Base-by-base conservation (phyloP, 1,140 invertebrate species). In the Ruditapes philippinarum region DNA sequence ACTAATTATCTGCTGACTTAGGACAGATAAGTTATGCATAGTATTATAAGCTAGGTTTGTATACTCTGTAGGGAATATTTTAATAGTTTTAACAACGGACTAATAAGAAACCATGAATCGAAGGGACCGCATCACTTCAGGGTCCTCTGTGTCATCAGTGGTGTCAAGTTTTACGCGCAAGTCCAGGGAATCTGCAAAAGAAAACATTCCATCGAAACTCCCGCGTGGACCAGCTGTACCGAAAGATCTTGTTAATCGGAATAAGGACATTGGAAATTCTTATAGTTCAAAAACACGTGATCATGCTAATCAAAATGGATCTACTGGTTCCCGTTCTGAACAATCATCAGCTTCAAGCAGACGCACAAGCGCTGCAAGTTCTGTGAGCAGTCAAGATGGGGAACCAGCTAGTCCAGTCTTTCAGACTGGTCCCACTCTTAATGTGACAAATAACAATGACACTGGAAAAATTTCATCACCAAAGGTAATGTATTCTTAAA, bases 91-190 rank as follows among this genome's bases (percentile, higher is more conserved):
- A 5, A 45, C 5, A 14, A 45, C 5, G 42, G 22, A 57, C 33
- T 31, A 9, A 9, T 40, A 5, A 68, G 36, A 25, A 68, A 78
- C 19, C 42, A 86, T 88, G 85, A 28, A 68, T 88, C 33, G 85
- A 51, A 42, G 85, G 28, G 85, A 88, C 54, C 49, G 85, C 4
- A 78, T 88, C 9, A 22, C 36, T 36, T 88, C 85, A 51, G 85
- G 84, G 40, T 79, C 76, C 22, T 80, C 60, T 49, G 85, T 88
- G 31, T 88, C 85, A 25, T 88, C 85, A 51, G 85, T 88, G 1
- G 76, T 88, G 31, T 88, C 85, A 7, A 88, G 85, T 38, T 88
- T 88, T 40, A 45, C 85, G 11, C 57, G 62, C 28, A 88, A 88
- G 33, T 79, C 85, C 11, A 40, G 62, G 38, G 85, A 88, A 79